phyloP scores from a whole-genome alignment of 2,797 vertebrate species.

The Craterocephalus amniculus region DNA sequence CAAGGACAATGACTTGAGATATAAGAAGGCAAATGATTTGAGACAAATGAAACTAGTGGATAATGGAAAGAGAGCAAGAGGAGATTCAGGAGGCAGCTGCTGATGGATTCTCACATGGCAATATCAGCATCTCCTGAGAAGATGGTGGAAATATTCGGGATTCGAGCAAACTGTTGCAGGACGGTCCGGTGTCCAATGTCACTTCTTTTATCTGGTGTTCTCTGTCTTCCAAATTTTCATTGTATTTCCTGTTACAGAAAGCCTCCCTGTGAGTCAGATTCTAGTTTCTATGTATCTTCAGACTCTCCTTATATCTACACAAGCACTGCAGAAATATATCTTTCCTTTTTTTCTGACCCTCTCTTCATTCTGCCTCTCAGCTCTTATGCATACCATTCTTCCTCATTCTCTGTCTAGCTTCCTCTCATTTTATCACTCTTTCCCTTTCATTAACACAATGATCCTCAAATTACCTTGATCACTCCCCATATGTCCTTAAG shows the following conservation, averaged over 20 bases:
- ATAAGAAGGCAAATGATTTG: slow-evolving; percentile 29
- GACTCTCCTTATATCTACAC: slow-evolving; percentile 45
- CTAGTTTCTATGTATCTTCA: slow-evolving; percentile 48
- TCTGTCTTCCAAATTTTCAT: slow-evolving; percentile 19
- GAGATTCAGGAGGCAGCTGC: slow-evolving; percentile 17
- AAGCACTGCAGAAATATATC: slow-evolving; percentile 18
- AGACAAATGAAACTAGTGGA: slow-evolving; percentile 28
- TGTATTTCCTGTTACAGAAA: slow-evolving; percentile 30
- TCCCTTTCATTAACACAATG: slow-evolving; percentile 41
- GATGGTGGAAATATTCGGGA: slow-evolving; percentile 16
- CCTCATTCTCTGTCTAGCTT: slow-evolving; percentile 17
- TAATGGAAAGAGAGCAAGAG: slow-evolving; percentile 22
- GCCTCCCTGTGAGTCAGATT: slow-evolving; percentile 23
- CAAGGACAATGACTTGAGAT: slow-evolving; percentile 21
- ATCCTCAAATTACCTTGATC: slow-evolving; percentile 18
- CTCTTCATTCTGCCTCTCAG: slow-evolving; percentile 39
- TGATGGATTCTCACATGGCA: slow-evolving; percentile 37
- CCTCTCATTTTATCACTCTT: slow-evolving; percentile 41
- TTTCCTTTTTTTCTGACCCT: slow-evolving; percentile 38
- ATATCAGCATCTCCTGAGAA: slow-evolving; percentile 7
- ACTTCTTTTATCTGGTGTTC: slow-evolving; percentile 39
- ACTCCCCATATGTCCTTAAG: slow-evolving; percentile 39
- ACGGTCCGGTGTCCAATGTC: slow-evolving; percentile 36
- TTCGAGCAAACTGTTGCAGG: slow-evolving; percentile 43
- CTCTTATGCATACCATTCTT: slow-evolving; percentile 17